Base-by-base conservation (phyloP, 2,888 invertebrate species). In the Fragum fragum region DNA sequence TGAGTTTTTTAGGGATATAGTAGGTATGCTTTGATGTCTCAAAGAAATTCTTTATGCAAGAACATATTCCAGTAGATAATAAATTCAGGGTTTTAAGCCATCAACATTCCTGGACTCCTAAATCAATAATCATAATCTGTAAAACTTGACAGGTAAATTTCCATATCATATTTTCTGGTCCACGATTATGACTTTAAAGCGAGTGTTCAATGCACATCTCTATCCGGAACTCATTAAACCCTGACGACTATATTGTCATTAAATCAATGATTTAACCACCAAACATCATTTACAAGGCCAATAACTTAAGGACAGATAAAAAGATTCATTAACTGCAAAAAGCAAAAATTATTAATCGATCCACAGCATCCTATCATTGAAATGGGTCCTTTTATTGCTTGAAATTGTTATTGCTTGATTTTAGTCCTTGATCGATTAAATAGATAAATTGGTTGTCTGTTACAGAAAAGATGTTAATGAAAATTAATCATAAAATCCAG, bases 201-300 rank as follows among this genome's bases (percentile, higher is more conserved):
- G 16, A 66, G 39, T 42, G 21, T 66, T 36, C 66, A 66, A 42
- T 42, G 39, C 42, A 23, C 66, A 66, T 66, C 66, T 23, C 42
- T 66, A 36, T 66, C 66, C 66, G 66, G 66, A 66, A 42, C 66
- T 66, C 66, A 42, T 66, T 66, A 66, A 66, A 66, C 14, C 42
- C 9, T 18, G 23, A 21, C 26, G 26, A 21, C 21, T 42, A 23
- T 29, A 66, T 42, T 66, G 23, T 66, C 42, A 47, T 47, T 47
- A 21, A 42, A 66, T 66, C 66, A 23, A 66, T 42, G 42, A 42
- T 23, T 9, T 66, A 42, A 66, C 66, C 39, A 23, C n/a, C 21
- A 21, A 42, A 42, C 42, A 42, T 66, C 66, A 26, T 42, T 66
- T 42, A 66, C 39, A 66, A 16, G 26, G 66, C 39, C 66, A 66